Evolutionary conservation across 2,797 vertebrate species (phyloP).

Genomic region (Malacoctenus gilli): DNA sequence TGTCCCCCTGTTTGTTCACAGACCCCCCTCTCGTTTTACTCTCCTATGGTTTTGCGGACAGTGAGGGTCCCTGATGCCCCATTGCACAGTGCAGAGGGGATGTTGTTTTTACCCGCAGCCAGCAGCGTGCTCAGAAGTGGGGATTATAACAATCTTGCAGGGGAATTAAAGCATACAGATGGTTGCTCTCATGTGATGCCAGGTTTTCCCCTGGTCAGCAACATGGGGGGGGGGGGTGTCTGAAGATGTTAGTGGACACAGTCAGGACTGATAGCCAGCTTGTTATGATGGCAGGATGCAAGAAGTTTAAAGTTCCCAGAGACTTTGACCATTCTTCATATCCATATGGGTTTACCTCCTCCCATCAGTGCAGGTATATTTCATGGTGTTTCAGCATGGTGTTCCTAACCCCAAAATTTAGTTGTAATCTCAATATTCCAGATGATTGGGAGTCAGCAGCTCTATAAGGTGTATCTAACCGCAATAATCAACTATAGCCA

Average conservation of each 20-base stretch:
- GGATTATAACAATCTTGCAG: conserved; percentile 71
- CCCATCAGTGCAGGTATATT: too few species aligned
- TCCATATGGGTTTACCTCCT: too few species aligned
- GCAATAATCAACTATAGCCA: too few species aligned
- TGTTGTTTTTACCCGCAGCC: conserved; percentile 57
- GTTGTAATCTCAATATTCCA: too few species aligned
- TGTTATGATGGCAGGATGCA: conserved; percentile 10
- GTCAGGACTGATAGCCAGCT: conserved; percentile 19
- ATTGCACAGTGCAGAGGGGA: conserved; percentile 11
- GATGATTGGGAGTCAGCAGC: too few species aligned
- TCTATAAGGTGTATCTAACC: too few species aligned
- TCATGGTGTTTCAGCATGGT: too few species aligned
- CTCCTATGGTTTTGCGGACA: conserved; percentile 15
- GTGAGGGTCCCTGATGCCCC: conserved; percentile 7
- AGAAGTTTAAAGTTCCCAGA: too few species aligned
- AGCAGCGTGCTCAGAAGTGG: conserved; percentile 49
- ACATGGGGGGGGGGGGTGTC: conserved; percentile 39
- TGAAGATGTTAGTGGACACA: conserved; percentile 26
- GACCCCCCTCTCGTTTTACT: not conserved
- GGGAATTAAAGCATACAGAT: conserved; percentile 74
- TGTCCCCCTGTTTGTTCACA: too few species aligned
- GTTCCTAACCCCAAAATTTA: too few species aligned
- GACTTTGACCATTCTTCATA: too few species aligned
- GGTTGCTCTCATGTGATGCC: conserved; percentile 72
- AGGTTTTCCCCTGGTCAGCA: conserved; percentile 58